Evolutionary conservation across 2,888 invertebrate species (phyloP).

Genomic region (Fragum fragum): DNA sequence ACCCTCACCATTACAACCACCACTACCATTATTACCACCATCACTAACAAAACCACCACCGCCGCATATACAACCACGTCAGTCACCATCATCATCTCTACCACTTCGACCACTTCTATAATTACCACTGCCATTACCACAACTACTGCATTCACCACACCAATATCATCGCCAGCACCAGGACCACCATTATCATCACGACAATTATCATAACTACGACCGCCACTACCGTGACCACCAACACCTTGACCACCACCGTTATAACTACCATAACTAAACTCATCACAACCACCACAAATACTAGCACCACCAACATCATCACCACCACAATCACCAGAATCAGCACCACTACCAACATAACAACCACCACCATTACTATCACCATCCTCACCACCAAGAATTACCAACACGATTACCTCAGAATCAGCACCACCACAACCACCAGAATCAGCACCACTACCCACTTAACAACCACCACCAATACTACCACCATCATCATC

Average conservation of each 20-base stretch:
- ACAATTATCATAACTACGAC: neutral
- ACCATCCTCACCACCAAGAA: neutral
- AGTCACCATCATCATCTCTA: too few species aligned
- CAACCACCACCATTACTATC: neutral
- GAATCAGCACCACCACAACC: neutral
- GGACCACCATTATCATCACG: neutral
- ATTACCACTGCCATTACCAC: constrained; percentile 14
- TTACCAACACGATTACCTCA: constrained; percentile 1
- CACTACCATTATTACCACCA: too few species aligned
- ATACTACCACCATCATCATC: constrained; percentile 4
- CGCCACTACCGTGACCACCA: too few species aligned
- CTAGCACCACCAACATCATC: too few species aligned
- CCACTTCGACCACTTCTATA: constrained; percentile 14
- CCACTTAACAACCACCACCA: neutral
- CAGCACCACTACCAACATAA: too few species aligned
- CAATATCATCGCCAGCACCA: neutral
- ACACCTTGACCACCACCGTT: too few species aligned
- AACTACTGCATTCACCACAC: constrained; percentile 3
- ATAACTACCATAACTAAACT: too few species aligned
- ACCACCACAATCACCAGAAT: too few species aligned
- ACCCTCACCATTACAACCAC: too few species aligned
- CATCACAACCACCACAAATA: too few species aligned
- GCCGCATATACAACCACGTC: too few species aligned
- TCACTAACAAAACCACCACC: too few species aligned
- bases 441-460: neutral